Evolutionary conservation across 2,888 invertebrate species (phyloP), one percentile per base, ranked within the genome.

Genomic region (Macrosoma leucophasiata): DNA sequence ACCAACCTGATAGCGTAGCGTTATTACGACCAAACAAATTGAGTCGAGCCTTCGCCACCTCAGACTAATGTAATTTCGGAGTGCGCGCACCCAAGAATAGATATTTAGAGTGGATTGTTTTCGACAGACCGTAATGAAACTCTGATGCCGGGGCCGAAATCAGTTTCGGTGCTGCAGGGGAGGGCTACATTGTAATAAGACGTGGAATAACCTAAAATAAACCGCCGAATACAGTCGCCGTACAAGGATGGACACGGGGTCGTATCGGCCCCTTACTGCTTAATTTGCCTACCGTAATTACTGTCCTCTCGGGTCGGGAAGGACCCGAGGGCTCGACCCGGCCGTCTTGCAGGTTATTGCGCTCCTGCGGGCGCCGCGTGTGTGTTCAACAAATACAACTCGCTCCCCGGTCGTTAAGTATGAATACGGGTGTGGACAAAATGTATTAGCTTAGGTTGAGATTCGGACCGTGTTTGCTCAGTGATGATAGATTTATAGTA

Each of bases 231-330:
- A 46, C 35, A 42, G 33, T 53, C 53, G 56, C 58, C 55, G 68
- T 55, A 76, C 75, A 77, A 77, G 81, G 79, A 77, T 78, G 78
- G 64, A 66, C 65, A 66, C 58, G 62, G 65, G 67, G 60, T 56
- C 53, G 55, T 50, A 47, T 50, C 56, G 73, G 69, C 69, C 78
- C 78, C 81, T 79, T 73, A 82, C 84, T 84, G 84, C 85, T 84
- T 84, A 84, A 85, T 85, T 85, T 85, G 85, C 85, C 84, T 84
- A 82, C 84, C 81, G 84, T 85, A 85, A 85, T 85, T 85, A 84
- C 85, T 84, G 84, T 84, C 84, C 81, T 81, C 76, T 71, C 70
- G 81, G 81, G 76, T 68, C 63, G 68, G 78, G 74, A 68, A 69
- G 68, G 69, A 70, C 73, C 78, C 75, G 61, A 63, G 70, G 75